Conservation (phyloP, 2,113 vertebrate species). For the Sander lucioperca region DNA sequence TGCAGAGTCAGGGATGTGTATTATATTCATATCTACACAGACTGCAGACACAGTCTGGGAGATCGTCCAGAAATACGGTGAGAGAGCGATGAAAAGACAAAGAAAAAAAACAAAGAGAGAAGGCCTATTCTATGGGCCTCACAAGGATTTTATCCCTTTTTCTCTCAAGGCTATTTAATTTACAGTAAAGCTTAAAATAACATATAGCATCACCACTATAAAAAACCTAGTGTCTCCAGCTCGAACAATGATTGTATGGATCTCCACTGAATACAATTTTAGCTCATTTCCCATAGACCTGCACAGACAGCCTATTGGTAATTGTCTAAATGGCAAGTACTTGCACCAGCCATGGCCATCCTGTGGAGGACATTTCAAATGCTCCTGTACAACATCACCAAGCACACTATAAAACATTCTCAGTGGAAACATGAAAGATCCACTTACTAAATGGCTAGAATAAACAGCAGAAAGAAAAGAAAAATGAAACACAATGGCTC, state of each 20-base stretch:
- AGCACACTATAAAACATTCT: conserved; percentile 4
- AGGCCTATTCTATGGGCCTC: not conserved
- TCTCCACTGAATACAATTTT: not conserved
- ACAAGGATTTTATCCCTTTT: not conserved
- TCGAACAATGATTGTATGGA: not conserved
- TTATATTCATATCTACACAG: conserved; percentile 42
- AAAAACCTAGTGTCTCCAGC: too few species aligned
- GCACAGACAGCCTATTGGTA: not conserved
- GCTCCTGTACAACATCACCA: not conserved
- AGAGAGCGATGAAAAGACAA: conserved; percentile 25
- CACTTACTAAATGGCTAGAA: conserved; percentile 9
- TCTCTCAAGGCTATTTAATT: conserved; percentile 11
- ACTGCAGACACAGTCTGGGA: conserved; percentile 41
- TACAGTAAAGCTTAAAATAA: conserved; percentile 9
- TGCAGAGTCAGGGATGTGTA: conserved; percentile 48
- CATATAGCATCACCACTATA: not conserved
- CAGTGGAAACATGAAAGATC: conserved; percentile 31
- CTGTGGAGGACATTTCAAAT: conserved; percentile 3
- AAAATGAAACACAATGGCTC: conserved; percentile 3
- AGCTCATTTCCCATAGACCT: not conserved
- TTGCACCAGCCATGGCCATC: not conserved
- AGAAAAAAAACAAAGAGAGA: conserved; percentile 24
- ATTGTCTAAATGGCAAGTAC: conserved; percentile 5
- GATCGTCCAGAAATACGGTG: conserved; percentile 32
- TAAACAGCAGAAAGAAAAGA: conserved; percentile 7